phyloP scores from a whole-genome alignment of 1,140 invertebrate genomes.

The Stegodyphus mimosarum region DNA sequence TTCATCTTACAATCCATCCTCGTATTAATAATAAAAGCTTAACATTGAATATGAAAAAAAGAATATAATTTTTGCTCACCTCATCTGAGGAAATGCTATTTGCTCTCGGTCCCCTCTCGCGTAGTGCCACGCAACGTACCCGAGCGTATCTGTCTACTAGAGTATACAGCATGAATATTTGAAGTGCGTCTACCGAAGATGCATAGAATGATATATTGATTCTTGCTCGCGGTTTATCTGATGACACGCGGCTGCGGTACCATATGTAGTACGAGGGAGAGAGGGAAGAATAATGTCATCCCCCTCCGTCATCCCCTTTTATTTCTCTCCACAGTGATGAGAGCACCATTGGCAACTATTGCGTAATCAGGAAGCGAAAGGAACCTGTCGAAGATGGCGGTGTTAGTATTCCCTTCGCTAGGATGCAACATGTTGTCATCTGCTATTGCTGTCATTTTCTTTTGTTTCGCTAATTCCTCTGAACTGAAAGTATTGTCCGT shows the following conservation, averaged over 20 bases:
- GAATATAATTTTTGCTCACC: conserved; percentile 41
- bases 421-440: too few species aligned
- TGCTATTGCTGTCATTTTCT: too few species aligned
- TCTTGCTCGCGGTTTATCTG: conserved; percentile 40
- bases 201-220: conserved; percentile 53
- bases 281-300: neutral
- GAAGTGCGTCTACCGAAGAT: conserved; percentile 41
- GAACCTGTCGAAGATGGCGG: too few species aligned
- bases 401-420: too few species aligned
- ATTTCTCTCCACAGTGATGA: conserved; percentile 3
- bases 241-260: conserved; percentile 34
- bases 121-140: neutral
- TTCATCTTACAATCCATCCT: conserved; percentile 8
- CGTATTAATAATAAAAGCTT: conserved; percentile 35
- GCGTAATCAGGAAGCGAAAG: conserved; percentile 7
- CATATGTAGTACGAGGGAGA: neutral
- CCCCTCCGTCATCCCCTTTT: neutral
- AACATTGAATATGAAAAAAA: conserved; percentile 38
- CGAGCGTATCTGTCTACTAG: neutral
- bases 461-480: too few species aligned
- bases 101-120: neutral
- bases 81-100: neutral
- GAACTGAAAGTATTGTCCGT: too few species aligned
- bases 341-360: conserved; percentile 10
- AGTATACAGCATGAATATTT: conserved; percentile 55